Base-by-base conservation (phyloP, 2,888 invertebrate genomes). In the Stenodema calcarata region DNA sequence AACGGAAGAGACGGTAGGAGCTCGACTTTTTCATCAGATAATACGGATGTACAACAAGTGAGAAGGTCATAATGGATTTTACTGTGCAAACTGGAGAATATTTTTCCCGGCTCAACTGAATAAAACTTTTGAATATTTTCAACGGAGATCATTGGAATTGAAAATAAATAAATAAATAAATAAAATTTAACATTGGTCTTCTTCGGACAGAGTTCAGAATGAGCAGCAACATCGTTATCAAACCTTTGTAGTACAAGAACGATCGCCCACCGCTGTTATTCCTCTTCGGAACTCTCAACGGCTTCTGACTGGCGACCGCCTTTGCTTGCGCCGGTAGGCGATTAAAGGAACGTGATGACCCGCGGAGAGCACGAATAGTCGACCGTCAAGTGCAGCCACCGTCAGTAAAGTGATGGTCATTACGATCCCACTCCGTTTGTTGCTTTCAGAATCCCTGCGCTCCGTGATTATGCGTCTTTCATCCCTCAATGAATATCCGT, bases 271-370 rank as follows among this genome's bases (percentile, higher is more conserved):
- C 12, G 27, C 23, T 18, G 78, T 41, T 44, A 78, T 44, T 44
- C 78, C 27, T 44, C n/a, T 23, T 42, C 44, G 41, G 73, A 78
- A n/a, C n/a, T n/a, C 54, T 30, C 28, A 54, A 54, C 62, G 50
- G 80, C 80, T 80, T 54, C 69, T 82, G 82, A 82, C 62, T 69
- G 69, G 42, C 16, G 69, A 62, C 82, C n/a, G 69, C 82, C 54
- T 42, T 75, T 42, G 75, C 35, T 75, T 35, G 41, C 12, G 62
- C 82, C 82, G 82, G 62, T 69, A 62, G 62, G 50, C 80, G 62
- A 41, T 42, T 69, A 69, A 82, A 82, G 41, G 82, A 82, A 82
- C 62, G 82, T 69, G 82, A 82, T 82, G 82, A 82, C 82, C 69
- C 23, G 69, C 82, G 69, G 82, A 82, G 41, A 18, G 82, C 62